These are phyloP conservation scores for Coleophora deauratella DNA, from an alignment of 2,888 invertebrate species.

Conservation along the genomic window DNA sequence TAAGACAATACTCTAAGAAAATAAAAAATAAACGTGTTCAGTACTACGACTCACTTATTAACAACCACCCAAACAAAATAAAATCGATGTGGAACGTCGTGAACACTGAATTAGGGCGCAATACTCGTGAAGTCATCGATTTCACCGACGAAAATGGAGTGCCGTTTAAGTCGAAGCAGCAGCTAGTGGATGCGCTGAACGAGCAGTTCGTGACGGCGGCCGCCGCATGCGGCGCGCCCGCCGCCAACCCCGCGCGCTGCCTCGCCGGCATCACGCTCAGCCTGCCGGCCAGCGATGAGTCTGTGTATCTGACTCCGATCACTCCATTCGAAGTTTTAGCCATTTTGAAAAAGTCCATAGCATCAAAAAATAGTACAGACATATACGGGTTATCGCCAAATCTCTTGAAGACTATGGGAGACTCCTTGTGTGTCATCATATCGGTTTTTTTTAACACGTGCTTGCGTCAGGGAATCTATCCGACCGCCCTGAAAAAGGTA, in stretches of 20 bases:
- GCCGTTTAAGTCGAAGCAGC: neutral
- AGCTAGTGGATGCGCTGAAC: neutral
- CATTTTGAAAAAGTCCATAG: no score
- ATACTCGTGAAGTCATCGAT: neutral
- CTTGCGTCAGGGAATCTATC: no score
- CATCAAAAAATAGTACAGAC: no score
- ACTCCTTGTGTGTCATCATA: no score
- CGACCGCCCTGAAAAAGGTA: no score
- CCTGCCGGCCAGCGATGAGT: neutral
- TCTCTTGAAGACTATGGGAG: no score
- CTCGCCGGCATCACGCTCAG: neutral
- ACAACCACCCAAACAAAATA: neutral
- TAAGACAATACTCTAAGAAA: no score
- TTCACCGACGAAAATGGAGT: neutral
- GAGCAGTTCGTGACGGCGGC: neutral
- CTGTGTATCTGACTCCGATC: neutral
- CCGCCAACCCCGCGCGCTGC: neutral
- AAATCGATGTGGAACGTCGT: neutral
- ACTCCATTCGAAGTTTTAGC: neutral
- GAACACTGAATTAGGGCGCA: neutral
- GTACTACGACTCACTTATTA: neutral
- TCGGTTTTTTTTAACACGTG: no score
- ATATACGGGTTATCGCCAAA: no score
- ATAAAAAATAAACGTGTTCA: neutral
- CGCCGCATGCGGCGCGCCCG: neutral